A percentile compares a stretch with the other conserved stretches of the same genome.
phyloP scores from a whole-genome alignment of 2,797 vertebrate genomes.

The Apodemus agrarius region DNA sequence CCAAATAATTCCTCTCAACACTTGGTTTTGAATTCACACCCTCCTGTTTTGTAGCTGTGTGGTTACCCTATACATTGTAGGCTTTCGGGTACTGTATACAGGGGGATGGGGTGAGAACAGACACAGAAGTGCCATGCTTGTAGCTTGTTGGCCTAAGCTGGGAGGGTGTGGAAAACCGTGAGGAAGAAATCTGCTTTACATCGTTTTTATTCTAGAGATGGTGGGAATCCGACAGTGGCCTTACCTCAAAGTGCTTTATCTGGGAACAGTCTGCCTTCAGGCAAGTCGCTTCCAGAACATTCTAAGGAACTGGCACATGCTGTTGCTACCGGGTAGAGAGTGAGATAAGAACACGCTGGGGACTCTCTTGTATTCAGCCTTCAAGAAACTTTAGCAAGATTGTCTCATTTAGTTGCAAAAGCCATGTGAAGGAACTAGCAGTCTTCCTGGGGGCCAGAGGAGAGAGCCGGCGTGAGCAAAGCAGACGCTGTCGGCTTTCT shows the following conservation, averaged over 20 bases:
- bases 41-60: background rate
- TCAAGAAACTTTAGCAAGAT: background rate
- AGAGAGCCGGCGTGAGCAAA: background rate
- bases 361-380: background rate
- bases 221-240: background rate
- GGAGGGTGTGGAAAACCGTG: background rate
- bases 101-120: background rate
- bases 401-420: background rate
- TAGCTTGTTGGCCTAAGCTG: background rate
- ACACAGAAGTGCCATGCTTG: background rate
- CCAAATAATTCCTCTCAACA: background rate
- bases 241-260: background rate
- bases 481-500: fast-evolving
- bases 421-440: background rate
- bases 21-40: background rate
- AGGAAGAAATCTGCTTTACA: background rate
- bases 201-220: background rate
- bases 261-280: background rate
- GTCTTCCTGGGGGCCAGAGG: fast-evolving
- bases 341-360: background rate
- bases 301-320: background rate
- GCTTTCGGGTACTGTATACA: background rate
- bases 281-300: background rate
- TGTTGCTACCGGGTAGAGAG: background rate
- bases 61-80: background rate